Conservation (phyloP, 92 coral and sea anemone genomes). For the Meandrina meandrites region DNA sequence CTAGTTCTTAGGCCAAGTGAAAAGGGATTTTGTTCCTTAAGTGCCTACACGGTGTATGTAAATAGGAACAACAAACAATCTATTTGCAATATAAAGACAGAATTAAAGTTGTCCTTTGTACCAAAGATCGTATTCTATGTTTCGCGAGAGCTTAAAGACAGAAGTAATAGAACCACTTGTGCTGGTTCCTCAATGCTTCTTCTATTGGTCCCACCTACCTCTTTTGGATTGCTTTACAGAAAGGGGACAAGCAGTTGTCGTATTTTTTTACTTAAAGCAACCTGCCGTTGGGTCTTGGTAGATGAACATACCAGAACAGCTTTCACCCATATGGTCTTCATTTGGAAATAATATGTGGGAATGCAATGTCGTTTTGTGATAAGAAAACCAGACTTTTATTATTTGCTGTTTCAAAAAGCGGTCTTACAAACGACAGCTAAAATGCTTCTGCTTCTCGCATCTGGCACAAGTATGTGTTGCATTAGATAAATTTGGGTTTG, state of each 20-base stretch:
- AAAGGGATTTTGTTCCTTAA: conserved; percentile 2
- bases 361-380: conserved; percentile 31
- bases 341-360: conserved; percentile 21
- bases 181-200: background rate
- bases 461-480: conserved; percentile 29
- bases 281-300: conserved; percentile 8
- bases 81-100: background rate
- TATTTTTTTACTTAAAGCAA: conserved; percentile 6
- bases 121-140: background rate
- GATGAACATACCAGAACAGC: conserved; percentile 17
- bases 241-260: background rate
- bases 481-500: background rate
- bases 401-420: conserved; percentile 25
- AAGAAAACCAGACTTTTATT: conserved; percentile 45
- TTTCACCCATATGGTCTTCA: conserved; percentile 40
- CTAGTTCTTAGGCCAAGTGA: background rate
- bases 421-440: conserved; percentile 26
- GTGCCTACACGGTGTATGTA: conserved; percentile 15
- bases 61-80: conserved; percentile 26
- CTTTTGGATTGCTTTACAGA: background rate
- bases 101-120: conserved; percentile 20
- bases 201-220: background rate
- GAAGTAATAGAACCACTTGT: background rate
- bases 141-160: background rate
- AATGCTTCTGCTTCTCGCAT: conserved; percentile 8